Base-by-base conservation (phyloP, 2,797 vertebrate genomes). In the Lagodon rhomboides region DNA sequence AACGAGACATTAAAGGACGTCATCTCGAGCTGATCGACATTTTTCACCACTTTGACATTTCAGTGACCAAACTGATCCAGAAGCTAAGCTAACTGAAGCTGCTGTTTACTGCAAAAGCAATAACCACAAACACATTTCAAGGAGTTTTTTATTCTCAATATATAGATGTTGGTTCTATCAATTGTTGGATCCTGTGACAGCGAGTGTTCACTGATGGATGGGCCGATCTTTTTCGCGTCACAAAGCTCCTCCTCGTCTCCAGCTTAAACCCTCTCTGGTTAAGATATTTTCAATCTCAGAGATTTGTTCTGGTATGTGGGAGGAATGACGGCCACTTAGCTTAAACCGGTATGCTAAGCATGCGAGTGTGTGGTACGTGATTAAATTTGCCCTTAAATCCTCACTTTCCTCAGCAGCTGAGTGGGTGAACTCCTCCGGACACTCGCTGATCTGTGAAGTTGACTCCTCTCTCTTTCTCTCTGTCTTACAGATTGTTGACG, bases 351-450 rank as follows among this genome's bases (percentile, higher is more conserved):
- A 62, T 0, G 77, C 47, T 58, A 81, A 85, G 64, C 64, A 75
- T 76, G 77, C n/a, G 6, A 54, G 50, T 79, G 83, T 73, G 86
- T 68, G 69, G 60, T 49, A 16, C 2, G 34, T 47, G 75, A 85
- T 86, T 86, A 82, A 16, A 53, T 27, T 6, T 51, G 38, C 46
- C 25, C 61, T 76, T 59, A 70, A 74, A 76, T 71, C 74, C 80
- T 73, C 44, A 1, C 41, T 62, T 47, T 30, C 22, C 58, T 22
- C 20, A 43, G 20, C 62, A 1, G 41, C 63, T 23, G 73, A 25
- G 59, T 49, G 83, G 78, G 72, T 12, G 10, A 81, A 73, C 55
- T 70, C 2, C 23, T 73, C 20, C 17, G 17, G 56, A 72, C 12
- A 1, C 27, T 50, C 23, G 20, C 17, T 30, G 30, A 82, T 74